These are phyloP conservation scores for Stenolophus ochropezus DNA, from an alignment of 2,888 invertebrate genomes.

Conservation along the genomic window DNA sequence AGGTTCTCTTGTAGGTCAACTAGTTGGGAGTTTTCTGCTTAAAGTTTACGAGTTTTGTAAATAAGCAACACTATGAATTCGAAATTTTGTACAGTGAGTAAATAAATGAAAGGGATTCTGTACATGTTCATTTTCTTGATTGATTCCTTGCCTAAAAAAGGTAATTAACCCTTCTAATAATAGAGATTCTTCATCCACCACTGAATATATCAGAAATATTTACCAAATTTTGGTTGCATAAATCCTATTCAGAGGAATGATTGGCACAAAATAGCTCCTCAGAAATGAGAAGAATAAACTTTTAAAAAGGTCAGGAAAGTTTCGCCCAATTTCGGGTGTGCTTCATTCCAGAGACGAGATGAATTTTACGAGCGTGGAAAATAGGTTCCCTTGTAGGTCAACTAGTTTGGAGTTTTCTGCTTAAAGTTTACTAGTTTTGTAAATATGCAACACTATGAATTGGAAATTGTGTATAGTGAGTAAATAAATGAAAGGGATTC, in stretches of 20 bases:
- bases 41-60: background rate
- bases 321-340: too few relatives aligned
- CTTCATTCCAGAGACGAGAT: too few relatives aligned
- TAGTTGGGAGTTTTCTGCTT: conserved; percentile 7
- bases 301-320: too few relatives aligned
- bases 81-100: background rate
- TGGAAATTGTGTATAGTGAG: background rate
- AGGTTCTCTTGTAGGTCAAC: background rate
- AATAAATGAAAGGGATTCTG: conserved; percentile 29
- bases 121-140: conserved; percentile 26
- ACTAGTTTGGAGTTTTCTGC: conserved; percentile 5
- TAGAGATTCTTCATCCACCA: too few relatives aligned
- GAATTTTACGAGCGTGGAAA: background rate
- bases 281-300: too few relatives aligned
- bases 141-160: too few relatives aligned
- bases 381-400: conserved; percentile 1
- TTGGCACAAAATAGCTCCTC: too few relatives aligned
- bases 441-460: conserved; percentile 18
- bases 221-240: too few relatives aligned
- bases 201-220: too few relatives aligned
- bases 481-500: conserved; percentile 30
- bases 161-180: too few relatives aligned
- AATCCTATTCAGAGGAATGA: too few relatives aligned
- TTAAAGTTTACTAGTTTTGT: background rate
- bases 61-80: conserved; percentile 21